Evolutionary conservation across 2,888 invertebrate genomes (phyloP).

Genomic region (Dicyrtomina minuta): DNA sequence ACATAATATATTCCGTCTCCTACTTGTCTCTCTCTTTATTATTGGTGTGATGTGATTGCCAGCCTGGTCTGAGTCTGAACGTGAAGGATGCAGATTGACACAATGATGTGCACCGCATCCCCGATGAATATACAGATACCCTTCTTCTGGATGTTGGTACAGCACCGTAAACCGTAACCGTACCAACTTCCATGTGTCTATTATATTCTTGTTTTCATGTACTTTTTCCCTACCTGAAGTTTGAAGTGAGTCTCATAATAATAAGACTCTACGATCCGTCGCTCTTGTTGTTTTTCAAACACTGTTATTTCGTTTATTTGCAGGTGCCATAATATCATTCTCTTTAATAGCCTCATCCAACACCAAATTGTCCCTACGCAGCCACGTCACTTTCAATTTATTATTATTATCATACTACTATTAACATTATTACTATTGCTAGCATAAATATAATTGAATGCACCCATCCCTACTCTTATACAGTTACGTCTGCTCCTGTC

Average conservation of each 20-base stretch:
- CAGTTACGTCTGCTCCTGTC: no score
- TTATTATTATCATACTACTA: no score
- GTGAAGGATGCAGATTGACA: no score
- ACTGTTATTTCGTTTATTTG: constrained; percentile 7
- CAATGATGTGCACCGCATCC: no score
- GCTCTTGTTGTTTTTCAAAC: constrained; percentile 1
- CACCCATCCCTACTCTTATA: no score
- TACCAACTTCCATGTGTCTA: not conserved
- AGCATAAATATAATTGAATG: no score
- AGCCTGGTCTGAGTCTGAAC: no score
- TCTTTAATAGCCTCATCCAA: constrained; percentile 19
- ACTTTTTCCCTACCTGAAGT: constrained; percentile 11
- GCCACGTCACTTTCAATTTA: not conserved
- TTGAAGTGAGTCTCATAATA: no score
- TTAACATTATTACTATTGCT: no score
- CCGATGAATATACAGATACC: no score
- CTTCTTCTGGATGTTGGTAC: no score
- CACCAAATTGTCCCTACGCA: constrained; percentile 1
- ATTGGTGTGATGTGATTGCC: not conserved
- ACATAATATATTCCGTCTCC: not conserved
- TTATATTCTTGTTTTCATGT: constrained; percentile 6
- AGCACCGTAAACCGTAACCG: not conserved
- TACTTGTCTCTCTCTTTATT: not conserved
- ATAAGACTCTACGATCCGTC: no score
- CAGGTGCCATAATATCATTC: constrained; percentile 17